Base-by-base conservation (phyloP, 2,113 vertebrate species). In the Pipa parva region DNA sequence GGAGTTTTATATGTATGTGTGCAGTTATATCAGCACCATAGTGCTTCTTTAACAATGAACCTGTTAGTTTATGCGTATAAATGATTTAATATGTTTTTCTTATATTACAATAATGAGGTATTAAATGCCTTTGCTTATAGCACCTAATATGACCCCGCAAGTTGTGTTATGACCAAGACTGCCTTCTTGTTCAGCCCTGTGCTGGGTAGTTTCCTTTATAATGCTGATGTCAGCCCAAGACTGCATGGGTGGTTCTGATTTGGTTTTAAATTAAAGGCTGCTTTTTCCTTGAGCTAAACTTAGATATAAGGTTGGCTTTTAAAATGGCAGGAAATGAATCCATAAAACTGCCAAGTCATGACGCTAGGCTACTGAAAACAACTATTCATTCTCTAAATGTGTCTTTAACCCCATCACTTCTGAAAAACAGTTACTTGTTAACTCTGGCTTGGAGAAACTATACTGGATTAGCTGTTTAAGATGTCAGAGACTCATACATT, bases 301-400 rank as follows among this genome's bases (percentile, higher is more conserved):
- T 70, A 70, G 66, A 70, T 59, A n/a, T 42, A 69, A 51, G 33
- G 56, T 59, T 69, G 39, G 46, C 22, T 60, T 69, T 60, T 69
- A 31, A 70, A 70, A 61, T 20, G 57, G 49, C 66, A 70, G 66
- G 66, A 70, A 70, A 70, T 70, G 66, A 70, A 59, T 60, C 66
- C 22, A 7, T 54, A 61, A 61, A 61, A 29, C 33, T 61, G 66
- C 66, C 66, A 70, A 61, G 50, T 61, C 48, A 45, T 70, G 66
- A 70, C 65, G 57, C 65, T 36, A 42, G 28, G 66, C 66, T 70
- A 70, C 66, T 45, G 57, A 61, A 70, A 59, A 70, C 58, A 61
- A 52, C 31, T 49, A 26, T 22, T 22, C 58, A 61, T 70, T 61
- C 66, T 45, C 21, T 36, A 2, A 9, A 22, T 22, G n/a, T 20